A percentile compares a stretch with the other conserved stretches of the same genome.
phyloP scores from a whole-genome alignment of 2,797 vertebrate genomes.

The Phaenicophaeus curvirostris region DNA sequence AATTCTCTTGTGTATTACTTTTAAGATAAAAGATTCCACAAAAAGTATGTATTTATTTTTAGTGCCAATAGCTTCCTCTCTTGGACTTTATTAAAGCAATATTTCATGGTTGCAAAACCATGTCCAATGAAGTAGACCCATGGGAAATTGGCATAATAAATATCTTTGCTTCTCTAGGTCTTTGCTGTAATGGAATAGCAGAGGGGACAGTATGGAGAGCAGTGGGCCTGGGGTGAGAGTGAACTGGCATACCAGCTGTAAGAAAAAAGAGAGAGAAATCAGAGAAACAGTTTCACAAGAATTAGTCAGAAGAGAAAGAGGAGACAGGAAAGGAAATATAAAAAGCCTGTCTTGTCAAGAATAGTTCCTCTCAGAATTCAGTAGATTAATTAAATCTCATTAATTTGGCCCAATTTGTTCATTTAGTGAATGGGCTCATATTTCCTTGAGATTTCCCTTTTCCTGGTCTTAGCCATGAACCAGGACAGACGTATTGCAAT shows the following conservation, averaged over 20 bases:
- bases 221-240: not conserved
- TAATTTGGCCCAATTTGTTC: not conserved
- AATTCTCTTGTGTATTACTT: not conserved
- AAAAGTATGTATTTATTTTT: not conserved
- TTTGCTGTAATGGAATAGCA: not conserved
- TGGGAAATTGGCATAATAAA: not conserved
- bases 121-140: not conserved
- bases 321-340: not conserved
- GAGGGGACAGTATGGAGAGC: not conserved
- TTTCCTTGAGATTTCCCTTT: not conserved
- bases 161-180: not conserved
- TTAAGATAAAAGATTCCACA: not conserved
- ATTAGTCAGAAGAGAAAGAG: not conserved
- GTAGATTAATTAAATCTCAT: not conserved
- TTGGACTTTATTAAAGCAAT: not conserved
- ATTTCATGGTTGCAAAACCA: not conserved
- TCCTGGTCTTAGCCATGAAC: not conserved
- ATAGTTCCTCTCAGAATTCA: not conserved
- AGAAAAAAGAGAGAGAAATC: not conserved
- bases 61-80: not conserved
- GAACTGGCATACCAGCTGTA: not conserved
- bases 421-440: not conserved
- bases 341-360: not conserved
- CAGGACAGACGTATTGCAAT: not conserved
- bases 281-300: not conserved